Evolutionary conservation across 2,797 vertebrate genomes (phyloP).

Genomic region (Neopelma chrysocephalum): DNA sequence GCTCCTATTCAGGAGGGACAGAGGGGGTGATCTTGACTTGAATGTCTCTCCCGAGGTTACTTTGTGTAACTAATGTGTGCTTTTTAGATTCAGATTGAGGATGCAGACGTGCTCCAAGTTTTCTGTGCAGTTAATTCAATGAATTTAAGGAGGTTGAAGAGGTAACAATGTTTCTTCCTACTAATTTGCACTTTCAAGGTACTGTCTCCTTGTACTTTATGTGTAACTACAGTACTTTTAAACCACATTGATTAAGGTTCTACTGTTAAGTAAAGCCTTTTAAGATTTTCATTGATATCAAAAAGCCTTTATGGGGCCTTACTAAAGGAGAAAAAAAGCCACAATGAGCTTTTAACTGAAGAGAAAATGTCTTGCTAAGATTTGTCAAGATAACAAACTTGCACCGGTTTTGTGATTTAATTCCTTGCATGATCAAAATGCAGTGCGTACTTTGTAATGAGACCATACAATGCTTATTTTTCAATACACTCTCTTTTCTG

Average conservation of each 20-base stretch:
- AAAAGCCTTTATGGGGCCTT: conserved; percentile 45
- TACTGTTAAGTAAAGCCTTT: conserved; percentile 66
- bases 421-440: conserved; percentile 55
- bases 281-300: conserved; percentile 59
- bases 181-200: conserved; percentile 62
- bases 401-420: conserved; percentile 47
- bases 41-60: neutral
- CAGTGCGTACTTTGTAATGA: neutral
- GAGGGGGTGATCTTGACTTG: neutral
- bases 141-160: conserved; percentile 7
- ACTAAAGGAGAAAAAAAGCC: conserved; percentile 53
- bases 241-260: conserved; percentile 64
- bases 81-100: neutral
- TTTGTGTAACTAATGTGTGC: neutral
- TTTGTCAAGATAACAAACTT: conserved; percentile 62
- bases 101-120: neutral
- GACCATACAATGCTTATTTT: conserved; percentile 18
- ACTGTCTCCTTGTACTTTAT: conserved; percentile 33
- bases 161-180: conserved; percentile 55
- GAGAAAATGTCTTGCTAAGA: conserved; percentile 58
- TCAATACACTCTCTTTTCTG: neutral
- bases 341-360: conserved; percentile 59
- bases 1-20: neutral
- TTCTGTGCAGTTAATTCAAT: neutral
- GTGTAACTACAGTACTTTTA: conserved; percentile 25